phyloP scores from a whole-genome alignment of 2,797 vertebrate genomes.

The Mormyrops boulengeri region DNA sequence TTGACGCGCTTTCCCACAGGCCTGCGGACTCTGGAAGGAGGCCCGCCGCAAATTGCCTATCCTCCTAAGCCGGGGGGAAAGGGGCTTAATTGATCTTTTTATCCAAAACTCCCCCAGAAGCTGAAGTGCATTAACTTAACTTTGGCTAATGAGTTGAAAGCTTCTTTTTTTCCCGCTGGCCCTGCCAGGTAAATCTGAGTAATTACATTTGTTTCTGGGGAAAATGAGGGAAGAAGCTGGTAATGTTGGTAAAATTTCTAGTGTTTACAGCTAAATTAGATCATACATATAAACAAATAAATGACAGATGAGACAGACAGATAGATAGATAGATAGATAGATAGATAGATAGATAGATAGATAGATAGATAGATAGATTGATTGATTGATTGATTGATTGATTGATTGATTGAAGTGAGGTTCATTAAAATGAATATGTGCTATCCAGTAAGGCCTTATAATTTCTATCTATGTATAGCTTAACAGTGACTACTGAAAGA shows the following conservation, averaged over 20 bases:
- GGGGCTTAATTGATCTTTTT: slow-evolving; percentile 21
- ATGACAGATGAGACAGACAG: neutral
- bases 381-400: neutral
- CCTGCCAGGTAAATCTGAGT: slow-evolving; percentile 15
- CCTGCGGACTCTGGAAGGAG: neutral
- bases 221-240: neutral
- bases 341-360: neutral
- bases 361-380: neutral
- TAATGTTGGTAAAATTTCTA: neutral
- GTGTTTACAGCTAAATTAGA: neutral
- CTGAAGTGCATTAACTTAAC: slow-evolving; percentile 25
- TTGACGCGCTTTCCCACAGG: neutral
- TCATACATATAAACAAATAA: neutral
- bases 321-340: neutral
- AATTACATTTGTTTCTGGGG: slow-evolving; percentile 9
- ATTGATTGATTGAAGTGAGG: neutral
- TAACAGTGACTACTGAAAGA: neutral
- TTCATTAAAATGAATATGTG: neutral
- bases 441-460: neutral
- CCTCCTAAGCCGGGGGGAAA: neutral
- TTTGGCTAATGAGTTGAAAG: slow-evolving; percentile 25
- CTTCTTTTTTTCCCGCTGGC: neutral
- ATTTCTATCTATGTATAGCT: neutral
- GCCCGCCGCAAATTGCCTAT: neutral
- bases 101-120: neutral